Percentiles rank a stretch among this genome's conserved stretches.
These are phyloP conservation scores for Gobio occitaniae DNA, from an alignment of 2,797 vertebrate genomes.

Conservation along the genomic window DNA sequence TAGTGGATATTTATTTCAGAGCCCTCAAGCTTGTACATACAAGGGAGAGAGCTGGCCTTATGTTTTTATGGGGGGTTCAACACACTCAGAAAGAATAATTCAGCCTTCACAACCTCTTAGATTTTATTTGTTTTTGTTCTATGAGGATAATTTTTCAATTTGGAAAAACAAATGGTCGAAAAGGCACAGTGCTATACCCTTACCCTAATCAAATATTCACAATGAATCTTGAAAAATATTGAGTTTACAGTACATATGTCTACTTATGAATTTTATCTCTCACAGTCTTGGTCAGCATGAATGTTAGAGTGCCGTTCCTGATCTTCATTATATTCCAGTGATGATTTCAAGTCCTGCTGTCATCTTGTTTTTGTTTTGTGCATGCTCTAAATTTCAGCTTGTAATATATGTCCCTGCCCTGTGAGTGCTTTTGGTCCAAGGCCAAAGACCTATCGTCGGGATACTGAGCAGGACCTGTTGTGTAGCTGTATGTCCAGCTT, in stretches of 20 bases:
- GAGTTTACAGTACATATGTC: neutral
- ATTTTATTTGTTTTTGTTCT: slow-evolving; percentile 73
- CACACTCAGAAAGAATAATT: slow-evolving; percentile 72
- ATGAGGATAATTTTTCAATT: slow-evolving; percentile 49
- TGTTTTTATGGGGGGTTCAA: slow-evolving; percentile 64
- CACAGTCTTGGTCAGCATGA: slow-evolving; percentile 19
- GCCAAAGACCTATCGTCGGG: slow-evolving; percentile 74
- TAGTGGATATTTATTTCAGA: slow-evolving; percentile 71
- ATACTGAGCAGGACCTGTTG: slow-evolving; percentile 78
- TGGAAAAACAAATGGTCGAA: slow-evolving; percentile 3
- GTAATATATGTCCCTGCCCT: slow-evolving; percentile 69
- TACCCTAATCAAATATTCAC: neutral
- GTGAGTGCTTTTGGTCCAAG: slow-evolving; percentile 72
- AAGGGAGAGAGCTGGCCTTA: slow-evolving; percentile 70
- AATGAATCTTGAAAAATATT: neutral
- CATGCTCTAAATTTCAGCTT: slow-evolving; percentile 71
- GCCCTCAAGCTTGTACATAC: slow-evolving; percentile 65
- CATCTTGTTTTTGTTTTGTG: slow-evolving; percentile 67
- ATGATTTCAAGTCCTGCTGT: slow-evolving; percentile 62
- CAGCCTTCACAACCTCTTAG: slow-evolving; percentile 66
- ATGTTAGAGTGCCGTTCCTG: slow-evolving; percentile 30
- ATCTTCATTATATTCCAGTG: slow-evolving; percentile 53
- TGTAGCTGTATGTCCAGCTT: slow-evolving; percentile 72
- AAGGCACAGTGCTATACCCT: neutral
- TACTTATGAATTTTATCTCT: neutral